Percentiles rank a stretch among this genome's conserved stretches.
Evolutionary conservation across 2,797 vertebrate genomes (phyloP).

Genomic region (Mergus octosetaceus): DNA sequence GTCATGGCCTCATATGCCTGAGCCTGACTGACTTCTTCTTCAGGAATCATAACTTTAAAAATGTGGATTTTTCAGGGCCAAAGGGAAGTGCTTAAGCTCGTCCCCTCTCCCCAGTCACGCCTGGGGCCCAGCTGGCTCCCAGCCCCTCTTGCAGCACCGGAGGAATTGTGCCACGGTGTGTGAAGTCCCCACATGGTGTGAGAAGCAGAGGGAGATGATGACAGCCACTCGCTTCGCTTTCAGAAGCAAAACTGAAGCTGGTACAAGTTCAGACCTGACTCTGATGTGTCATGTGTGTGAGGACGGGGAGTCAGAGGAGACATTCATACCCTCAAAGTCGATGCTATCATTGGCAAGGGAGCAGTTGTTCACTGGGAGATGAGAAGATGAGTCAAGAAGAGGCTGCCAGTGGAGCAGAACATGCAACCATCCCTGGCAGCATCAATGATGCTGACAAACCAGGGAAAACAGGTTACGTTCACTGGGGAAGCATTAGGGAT

Average conservation of each 20-base stretch:
- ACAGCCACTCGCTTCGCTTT: neutral
- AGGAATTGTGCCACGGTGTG: neutral
- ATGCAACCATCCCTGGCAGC: neutral
- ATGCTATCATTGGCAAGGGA: neutral
- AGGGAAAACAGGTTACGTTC: neutral
- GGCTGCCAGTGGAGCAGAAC: neutral
- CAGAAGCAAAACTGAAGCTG: neutral
- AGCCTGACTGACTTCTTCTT: neutral
- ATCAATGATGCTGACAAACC: neutral
- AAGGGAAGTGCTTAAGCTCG: neutral
- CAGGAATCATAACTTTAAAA: neutral
- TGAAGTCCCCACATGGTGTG: neutral
- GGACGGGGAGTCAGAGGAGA: neutral
- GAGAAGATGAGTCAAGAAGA: neutral
- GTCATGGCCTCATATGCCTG: no score
- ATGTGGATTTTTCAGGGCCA: neutral
- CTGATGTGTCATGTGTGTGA: neutral
- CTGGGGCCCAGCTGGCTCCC: neutral
- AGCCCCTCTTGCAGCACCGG: neutral
- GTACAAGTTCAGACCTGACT: neutral
- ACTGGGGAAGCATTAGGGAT: neutral
- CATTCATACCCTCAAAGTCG: neutral
- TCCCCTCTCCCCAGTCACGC: fast-evolving
- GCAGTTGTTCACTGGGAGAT: neutral
- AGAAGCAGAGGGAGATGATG: neutral